Evolutionary conservation across 2,113 vertebrate genomes (phyloP), one percentile per base, ranked within the genome.

Genomic region (Oreochromis tanganicae): DNA sequence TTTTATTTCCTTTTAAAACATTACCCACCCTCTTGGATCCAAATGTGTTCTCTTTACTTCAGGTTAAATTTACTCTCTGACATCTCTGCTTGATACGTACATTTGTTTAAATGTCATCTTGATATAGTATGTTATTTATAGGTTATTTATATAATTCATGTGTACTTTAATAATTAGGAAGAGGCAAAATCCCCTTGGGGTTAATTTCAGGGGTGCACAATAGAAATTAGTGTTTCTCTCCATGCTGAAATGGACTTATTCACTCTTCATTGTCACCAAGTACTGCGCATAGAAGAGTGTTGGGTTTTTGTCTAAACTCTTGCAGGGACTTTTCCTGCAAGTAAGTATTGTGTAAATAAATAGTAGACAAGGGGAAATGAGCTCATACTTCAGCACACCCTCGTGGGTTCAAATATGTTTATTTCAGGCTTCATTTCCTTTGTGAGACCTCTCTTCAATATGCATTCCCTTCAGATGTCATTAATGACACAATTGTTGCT

Each of bases 401-500:
- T 46, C 5, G 4, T 12, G 41, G 11, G 13, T 13, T 48, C 6
- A 48, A 50, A 50, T 8, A 7, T 17, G 48, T 14, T 27, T 56
- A 13, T 56, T 56, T 13, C 11, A 24, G 56, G 0, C 14, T 57
- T 50, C 48, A 50, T 16, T 50, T 50, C 16, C 16, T 50, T 17
- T 50, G 3, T 48, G 46, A 48, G 14, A 48, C 14, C 46, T 48
- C 46, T 48, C 6, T 6, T 7, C 16, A 17, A 48, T 7, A 3
- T 48, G 46, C 14, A 4, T 48, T 48, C 27, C 12, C 0, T 57
- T 57, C 6, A 57, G 56, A 57, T 16, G 56, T 29, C 56, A 57
- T 27, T 27, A 57, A 27, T 0, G n/a, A 56, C 24, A 24, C 54
- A 56, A 1, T 21, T 24, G n/a, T 56, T 43, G n/a, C 55, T 57